Conservation (phyloP, 2,113 vertebrate genomes). For the Eonycteris spelaea region DNA sequence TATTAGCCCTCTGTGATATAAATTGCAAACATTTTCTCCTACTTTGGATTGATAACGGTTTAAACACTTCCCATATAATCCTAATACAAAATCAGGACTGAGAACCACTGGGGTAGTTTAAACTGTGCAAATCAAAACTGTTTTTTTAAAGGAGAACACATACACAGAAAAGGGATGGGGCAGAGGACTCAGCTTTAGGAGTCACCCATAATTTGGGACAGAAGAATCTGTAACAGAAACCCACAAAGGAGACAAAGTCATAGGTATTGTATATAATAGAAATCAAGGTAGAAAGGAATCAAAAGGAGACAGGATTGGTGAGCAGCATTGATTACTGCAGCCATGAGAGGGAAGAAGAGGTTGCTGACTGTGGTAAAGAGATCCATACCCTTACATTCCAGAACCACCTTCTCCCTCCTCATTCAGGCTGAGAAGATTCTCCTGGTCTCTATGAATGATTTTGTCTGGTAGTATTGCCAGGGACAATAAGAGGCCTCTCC, state of each 20-base stretch:
- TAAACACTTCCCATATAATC: constrained; percentile 10
- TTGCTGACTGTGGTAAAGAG: not conserved
- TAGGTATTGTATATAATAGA: not conserved
- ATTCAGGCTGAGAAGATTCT: not conserved
- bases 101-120: constrained; percentile 25
- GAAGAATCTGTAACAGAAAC: not conserved
- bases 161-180: not conserved
- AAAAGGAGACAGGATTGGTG: not conserved
- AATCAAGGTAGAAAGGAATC: not conserved
- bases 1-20: not conserved
- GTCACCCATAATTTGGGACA: not conserved
- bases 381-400: not conserved
- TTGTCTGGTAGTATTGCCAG: not conserved
- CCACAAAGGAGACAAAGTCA: constrained; percentile 5
- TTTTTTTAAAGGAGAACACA: not conserved
- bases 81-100: not conserved
- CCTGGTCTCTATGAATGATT: not conserved
- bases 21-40: not conserved
- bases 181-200: not conserved
- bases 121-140: not conserved
- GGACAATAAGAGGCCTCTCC: not conserved
- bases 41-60: not conserved
- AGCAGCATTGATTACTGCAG: not conserved
- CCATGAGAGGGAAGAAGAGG: not conserved
- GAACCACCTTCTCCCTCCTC: not conserved